These are phyloP conservation scores for Mus spicilegus DNA, from an alignment of 2,113 vertebrate species.

Conservation along the genomic window DNA sequence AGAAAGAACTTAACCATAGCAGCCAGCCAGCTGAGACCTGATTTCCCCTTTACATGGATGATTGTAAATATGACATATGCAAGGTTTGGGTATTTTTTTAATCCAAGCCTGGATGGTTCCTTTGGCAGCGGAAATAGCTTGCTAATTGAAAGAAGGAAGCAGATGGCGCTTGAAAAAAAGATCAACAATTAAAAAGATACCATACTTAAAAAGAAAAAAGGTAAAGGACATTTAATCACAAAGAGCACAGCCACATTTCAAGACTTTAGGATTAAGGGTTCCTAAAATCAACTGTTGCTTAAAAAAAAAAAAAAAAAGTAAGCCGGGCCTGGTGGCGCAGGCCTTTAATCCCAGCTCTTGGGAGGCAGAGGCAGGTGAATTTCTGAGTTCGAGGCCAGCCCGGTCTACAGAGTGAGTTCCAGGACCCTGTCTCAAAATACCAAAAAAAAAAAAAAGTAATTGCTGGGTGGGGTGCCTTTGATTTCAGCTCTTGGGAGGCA, in stretches of 20 bases:
- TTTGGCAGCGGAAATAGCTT: not conserved
- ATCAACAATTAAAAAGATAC: not conserved
- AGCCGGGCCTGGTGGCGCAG: no score
- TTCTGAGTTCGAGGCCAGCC: no score
- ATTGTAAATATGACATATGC: not conserved
- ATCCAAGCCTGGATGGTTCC: not conserved
- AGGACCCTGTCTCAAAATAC: no score
- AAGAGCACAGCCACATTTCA: not conserved
- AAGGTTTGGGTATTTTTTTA: not conserved
- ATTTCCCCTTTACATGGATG: not conserved
- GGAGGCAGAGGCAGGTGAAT: no score
- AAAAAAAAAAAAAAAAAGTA: not conserved
- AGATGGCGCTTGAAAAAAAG: not conserved
- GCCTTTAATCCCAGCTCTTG: no score
- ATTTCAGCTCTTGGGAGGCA: not conserved
- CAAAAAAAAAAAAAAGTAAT: not conserved
- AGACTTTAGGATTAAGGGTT: not conserved
- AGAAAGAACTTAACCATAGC: no score
- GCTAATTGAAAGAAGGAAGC: not conserved
- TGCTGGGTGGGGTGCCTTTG: not conserved
- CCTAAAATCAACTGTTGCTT: not conserved
- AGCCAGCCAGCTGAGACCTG: not conserved
- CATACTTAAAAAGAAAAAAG: not conserved
- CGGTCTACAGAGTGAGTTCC: no score
- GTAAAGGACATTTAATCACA: not conserved